Evolutionary conservation across 2,113 vertebrate genomes (phyloP).

Genomic region (Malurus elegans): DNA sequence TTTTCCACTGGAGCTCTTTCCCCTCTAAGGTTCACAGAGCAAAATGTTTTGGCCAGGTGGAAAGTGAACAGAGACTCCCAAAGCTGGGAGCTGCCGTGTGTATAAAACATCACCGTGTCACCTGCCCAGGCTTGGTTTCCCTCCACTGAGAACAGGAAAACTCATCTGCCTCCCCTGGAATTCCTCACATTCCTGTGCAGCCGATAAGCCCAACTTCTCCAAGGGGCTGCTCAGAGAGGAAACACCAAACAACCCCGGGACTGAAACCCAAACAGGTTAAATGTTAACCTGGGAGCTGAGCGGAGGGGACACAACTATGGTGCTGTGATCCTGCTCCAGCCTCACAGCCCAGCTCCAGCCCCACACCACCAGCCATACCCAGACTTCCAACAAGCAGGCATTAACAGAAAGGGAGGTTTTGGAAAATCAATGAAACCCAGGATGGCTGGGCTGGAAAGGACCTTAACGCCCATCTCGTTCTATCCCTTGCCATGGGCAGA

Average conservation of each 20-base stretch:
- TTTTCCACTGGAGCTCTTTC: conserved; percentile 41
- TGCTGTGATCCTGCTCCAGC: accelerated
- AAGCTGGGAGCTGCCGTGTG: not conserved
- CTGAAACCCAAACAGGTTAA: not conserved
- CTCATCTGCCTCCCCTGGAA: not conserved
- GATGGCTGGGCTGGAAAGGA: accelerated
- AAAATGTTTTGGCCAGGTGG: conserved; percentile 3
- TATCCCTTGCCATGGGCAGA: accelerated
- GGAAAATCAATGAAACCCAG: not conserved
- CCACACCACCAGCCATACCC: not conserved
- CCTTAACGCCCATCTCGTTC: not conserved
- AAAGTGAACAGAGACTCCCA: not conserved
- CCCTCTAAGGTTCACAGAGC: not conserved
- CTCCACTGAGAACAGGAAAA: not conserved
- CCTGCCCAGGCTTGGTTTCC: not conserved
- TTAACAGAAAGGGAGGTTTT: not conserved
- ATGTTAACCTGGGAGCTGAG: not conserved
- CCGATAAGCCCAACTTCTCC: not conserved
- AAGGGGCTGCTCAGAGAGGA: not conserved
- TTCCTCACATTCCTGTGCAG: not conserved
- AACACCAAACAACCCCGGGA: not conserved
- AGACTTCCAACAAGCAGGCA: not conserved
- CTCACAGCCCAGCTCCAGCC: not conserved
- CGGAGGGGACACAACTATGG: accelerated
- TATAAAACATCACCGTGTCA: not conserved